A percentile compares a stretch with the other conserved stretches of the same genome.
Evolutionary conservation across 2,113 vertebrate species (phyloP).

Genomic region (Solea senegalensis): DNA sequence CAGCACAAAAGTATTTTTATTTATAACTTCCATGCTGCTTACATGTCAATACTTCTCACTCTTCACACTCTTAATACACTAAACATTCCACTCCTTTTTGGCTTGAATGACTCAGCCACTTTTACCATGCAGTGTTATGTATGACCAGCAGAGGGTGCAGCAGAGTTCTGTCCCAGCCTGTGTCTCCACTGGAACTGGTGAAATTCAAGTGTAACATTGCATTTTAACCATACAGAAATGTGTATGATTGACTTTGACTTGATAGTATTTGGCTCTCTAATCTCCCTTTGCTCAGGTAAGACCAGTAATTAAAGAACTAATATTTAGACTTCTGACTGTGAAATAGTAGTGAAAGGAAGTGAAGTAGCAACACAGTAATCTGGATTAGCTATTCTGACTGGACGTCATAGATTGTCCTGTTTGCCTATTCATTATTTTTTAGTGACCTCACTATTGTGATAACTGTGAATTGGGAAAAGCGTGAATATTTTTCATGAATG

Average conservation of each 20-base stretch:
- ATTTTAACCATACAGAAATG: not conserved
- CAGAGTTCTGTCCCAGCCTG: slow-evolving; percentile 2
- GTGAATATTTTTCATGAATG: too few relatives aligned
- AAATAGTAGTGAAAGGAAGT: not conserved
- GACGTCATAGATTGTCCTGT: not conserved
- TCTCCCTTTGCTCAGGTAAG: not conserved
- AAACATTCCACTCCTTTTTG: slow-evolving; percentile 1
- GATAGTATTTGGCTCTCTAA: not conserved
- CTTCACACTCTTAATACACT: not conserved
- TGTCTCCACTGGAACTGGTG: slow-evolving; percentile 35
- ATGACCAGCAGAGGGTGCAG: slow-evolving; percentile 62
- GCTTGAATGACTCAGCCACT: slow-evolving; percentile 76
- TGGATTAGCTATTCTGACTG: slow-evolving; percentile 9
- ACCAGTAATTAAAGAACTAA: slow-evolving; percentile 23
- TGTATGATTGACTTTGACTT: not conserved
- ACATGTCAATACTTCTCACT: slow-evolving; percentile 23
- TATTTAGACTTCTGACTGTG: slow-evolving; percentile 46
- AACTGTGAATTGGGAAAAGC: too few relatives aligned
- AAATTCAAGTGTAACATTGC: too few relatives aligned
- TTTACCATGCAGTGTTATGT: slow-evolving; percentile 37
- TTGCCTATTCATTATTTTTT: not conserved
- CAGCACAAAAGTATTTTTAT: slow-evolving; percentile 4
- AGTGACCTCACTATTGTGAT: too few relatives aligned
- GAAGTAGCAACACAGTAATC: not conserved
- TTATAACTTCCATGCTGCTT: slow-evolving; percentile 29